Conservation (phyloP, 2,888 invertebrate species). For the Aricia artaxerxes region DNA sequence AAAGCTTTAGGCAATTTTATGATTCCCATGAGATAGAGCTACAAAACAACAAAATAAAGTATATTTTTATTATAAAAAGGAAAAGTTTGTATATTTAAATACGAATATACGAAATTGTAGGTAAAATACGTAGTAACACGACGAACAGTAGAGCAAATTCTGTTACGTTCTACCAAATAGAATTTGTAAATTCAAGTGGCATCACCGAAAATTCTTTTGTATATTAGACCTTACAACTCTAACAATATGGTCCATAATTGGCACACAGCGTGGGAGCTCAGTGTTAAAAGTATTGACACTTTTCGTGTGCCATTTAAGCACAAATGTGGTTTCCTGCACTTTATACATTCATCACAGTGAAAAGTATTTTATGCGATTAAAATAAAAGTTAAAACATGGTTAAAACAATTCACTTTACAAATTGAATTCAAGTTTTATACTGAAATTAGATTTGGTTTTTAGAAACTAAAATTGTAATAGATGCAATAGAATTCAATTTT, state of each 20-base stretch:
- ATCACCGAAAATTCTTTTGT: too few relatives aligned
- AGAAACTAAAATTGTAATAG: neutral
- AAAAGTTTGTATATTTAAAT: too few relatives aligned
- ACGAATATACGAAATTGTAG: too few relatives aligned
- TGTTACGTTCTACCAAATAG: too few relatives aligned
- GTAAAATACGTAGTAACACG: too few relatives aligned
- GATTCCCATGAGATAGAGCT: neutral
- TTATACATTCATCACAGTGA: neutral
- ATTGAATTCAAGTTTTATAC: neutral
- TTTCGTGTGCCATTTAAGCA: neutral
- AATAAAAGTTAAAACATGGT: too few relatives aligned
- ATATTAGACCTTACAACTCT: too few relatives aligned
- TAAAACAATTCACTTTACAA: too few relatives aligned
- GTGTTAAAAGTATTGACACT: neutral
- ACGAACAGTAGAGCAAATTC: too few relatives aligned
- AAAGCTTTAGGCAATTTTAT: neutral
- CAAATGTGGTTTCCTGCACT: neutral
- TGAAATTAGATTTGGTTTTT: neutral
- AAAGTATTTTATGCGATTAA: neutral
- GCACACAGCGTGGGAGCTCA: neutral
- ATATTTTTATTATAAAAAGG: too few relatives aligned
- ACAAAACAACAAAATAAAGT: neutral
- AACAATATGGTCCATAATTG: too few relatives aligned
- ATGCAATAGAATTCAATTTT: neutral
- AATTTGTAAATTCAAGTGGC: too few relatives aligned